Conservation (phyloP, 1,140 invertebrate genomes). For the Caenorhabditis latens region DNA sequence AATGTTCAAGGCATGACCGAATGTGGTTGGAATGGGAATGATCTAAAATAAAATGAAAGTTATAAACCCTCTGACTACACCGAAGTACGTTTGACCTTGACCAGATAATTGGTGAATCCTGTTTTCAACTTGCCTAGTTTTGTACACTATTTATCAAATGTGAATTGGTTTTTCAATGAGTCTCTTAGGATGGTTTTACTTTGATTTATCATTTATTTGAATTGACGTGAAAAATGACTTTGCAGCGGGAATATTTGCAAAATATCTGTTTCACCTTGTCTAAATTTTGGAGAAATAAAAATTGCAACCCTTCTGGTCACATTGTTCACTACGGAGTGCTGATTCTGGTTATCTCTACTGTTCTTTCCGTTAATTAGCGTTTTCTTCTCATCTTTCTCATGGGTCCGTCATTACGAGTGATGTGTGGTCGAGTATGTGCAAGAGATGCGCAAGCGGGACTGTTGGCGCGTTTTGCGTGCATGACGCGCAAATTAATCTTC, state of each 20-base stretch:
- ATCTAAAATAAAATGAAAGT: background rate
- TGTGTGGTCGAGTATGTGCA: background rate
- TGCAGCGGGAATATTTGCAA: too few species aligned
- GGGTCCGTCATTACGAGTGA: background rate
- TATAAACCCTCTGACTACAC: background rate
- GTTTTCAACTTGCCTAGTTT: background rate
- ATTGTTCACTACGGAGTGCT: too few species aligned
- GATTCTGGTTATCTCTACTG: too few species aligned
- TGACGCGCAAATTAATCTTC: constrained; percentile 50
- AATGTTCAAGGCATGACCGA: background rate
- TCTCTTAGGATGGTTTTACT: background rate
- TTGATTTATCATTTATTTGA: too few species aligned
- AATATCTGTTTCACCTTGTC: too few species aligned
- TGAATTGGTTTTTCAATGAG: background rate
- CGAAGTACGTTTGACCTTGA: constrained; percentile 15
- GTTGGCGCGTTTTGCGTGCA: constrained; percentile 29
- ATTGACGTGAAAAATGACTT: too few species aligned
- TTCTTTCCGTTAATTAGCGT: too few species aligned
- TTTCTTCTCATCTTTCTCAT: background rate
- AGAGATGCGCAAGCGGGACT: background rate
- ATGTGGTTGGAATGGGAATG: background rate
- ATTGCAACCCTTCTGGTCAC: too few species aligned
- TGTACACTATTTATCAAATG: background rate
- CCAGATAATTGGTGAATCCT: constrained; percentile 15
- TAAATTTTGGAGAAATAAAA: too few species aligned